These are phyloP conservation scores for Tragelaphus scriptus DNA, from an alignment of 2,113 vertebrate species.

Conservation along the genomic window DNA sequence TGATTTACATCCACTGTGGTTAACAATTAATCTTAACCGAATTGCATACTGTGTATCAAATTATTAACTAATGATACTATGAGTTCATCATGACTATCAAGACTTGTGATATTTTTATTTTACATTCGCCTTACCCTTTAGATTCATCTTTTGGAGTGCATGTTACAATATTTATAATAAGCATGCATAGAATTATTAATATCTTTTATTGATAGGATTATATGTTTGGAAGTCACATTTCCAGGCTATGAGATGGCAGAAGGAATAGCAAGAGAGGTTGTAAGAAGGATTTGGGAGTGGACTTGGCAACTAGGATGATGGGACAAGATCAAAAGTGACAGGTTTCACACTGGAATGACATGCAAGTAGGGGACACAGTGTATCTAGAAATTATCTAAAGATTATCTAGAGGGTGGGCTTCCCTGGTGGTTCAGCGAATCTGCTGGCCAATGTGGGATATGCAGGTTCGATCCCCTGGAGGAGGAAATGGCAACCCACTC, in stretches of 20 bases:
- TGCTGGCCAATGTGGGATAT: background rate
- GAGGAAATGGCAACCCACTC: background rate
- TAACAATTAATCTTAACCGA: background rate
- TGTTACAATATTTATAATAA: background rate
- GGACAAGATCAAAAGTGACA: background rate
- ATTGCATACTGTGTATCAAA: background rate
- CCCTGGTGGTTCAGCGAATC: background rate
- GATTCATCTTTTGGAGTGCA: background rate
- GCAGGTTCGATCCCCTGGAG: background rate
- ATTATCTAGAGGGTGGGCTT: background rate
- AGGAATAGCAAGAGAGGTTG: background rate
- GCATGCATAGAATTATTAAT: background rate
- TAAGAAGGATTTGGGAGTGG: background rate
- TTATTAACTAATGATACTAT: background rate
- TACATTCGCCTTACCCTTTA: background rate
- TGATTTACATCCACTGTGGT: background rate
- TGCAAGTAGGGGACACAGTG: background rate
- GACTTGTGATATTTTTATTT: background rate
- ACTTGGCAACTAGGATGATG: background rate
- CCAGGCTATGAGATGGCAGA: background rate
- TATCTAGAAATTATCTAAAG: background rate
- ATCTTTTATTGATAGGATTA: background rate
- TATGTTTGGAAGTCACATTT: background rate
- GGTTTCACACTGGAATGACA: background rate
- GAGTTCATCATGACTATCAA: background rate